phyloP scores from a whole-genome alignment of 2,797 vertebrate genomes.

The Diplodus sargus region DNA sequence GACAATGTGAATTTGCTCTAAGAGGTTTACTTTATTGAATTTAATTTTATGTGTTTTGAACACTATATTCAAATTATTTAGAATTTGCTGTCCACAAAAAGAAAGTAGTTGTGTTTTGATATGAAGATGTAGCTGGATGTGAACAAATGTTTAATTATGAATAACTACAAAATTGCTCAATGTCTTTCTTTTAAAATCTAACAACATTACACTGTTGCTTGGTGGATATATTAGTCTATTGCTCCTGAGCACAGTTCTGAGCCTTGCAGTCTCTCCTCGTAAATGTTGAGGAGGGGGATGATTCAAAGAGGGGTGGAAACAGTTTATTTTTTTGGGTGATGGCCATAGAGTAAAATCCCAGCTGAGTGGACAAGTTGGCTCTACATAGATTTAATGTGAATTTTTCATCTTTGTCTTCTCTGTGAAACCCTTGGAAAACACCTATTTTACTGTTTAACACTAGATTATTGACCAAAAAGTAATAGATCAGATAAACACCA shows the following conservation, averaged over 20 bases:
- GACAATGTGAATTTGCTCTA: not conserved
- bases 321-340: not conserved
- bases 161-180: not conserved
- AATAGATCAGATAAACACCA: not conserved
- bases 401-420: not conserved
- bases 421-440: not conserved
- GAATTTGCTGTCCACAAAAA: not conserved
- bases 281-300: not conserved
- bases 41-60: not conserved
- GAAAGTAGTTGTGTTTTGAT: not conserved
- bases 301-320: not conserved
- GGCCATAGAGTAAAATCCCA: not conserved
- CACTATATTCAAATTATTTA: not conserved
- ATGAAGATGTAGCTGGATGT: not conserved
- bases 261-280: not conserved
- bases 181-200: not conserved
- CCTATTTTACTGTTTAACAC: not conserved
- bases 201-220: not conserved
- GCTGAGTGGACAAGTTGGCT: not conserved
- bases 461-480: not conserved
- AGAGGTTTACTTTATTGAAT: not conserved
- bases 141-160: conserved; percentile 1
- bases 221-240: not conserved
- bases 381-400: not conserved
- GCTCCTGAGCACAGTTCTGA: not conserved